A percentile compares a stretch with the other conserved stretches of the same genome.
Conservation (phyloP, 2,888 invertebrate species). For the Oxycera nigricornis region DNA sequence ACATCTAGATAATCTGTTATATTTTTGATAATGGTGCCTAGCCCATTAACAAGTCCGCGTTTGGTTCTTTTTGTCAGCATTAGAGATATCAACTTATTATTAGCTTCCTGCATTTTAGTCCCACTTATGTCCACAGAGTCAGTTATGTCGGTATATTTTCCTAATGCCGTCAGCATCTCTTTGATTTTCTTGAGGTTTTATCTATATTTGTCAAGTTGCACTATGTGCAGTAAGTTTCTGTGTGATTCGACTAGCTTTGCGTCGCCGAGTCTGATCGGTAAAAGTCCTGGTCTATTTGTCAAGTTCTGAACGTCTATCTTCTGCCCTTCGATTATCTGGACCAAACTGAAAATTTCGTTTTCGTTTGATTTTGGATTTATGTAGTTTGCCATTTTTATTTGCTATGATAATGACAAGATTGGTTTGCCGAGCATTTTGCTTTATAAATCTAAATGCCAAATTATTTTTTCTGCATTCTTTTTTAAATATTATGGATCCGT, state of each 20-base stretch:
- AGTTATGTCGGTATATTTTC: no score
- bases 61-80: no score
- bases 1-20: no score
- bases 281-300: no score
- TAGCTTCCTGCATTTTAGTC: no score
- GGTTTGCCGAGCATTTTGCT: neutral
- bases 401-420: neutral
- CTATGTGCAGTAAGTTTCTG: neutral
- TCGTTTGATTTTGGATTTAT: conserved; percentile 4
- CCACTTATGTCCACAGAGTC: no score
- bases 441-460: neutral
- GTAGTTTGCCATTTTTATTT: conserved; percentile 13
- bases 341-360: conserved; percentile 20
- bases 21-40: no score
- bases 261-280: no score
- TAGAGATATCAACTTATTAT: no score
- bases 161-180: no score
- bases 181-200: conserved; percentile 1
- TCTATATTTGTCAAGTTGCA: neutral
- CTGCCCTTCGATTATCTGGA: neutral
- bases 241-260: neutral
- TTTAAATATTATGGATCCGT: conserved; percentile 12
- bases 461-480: conserved; percentile 28
- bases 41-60: no score
- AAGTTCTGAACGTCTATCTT: conserved; percentile 16